Evolutionary conservation across 2,888 invertebrate species (phyloP).

Genomic region (Drosophila yooni): DNA sequence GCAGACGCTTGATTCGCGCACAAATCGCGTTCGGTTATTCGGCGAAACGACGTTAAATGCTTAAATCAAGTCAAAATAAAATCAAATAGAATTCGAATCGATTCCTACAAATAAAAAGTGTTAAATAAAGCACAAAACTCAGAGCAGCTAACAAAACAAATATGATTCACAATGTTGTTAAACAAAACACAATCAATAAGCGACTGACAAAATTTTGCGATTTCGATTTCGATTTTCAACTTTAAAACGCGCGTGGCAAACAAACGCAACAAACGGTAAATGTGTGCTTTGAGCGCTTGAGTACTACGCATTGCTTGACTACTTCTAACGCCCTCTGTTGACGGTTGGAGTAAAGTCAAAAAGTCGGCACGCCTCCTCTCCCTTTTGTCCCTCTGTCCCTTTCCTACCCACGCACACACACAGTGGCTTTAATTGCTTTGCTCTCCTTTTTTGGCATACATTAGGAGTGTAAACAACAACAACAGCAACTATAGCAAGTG

Average conservation of each 20-base stretch:
- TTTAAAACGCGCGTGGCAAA: slow-evolving; percentile 5
- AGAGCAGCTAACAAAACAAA: background rate
- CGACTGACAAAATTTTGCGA: background rate
- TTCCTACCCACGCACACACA: background rate
- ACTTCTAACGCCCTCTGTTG: slow-evolving; percentile 21
- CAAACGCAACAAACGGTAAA: slow-evolving; percentile 16
- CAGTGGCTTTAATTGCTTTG: slow-evolving; percentile 62
- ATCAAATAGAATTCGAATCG: background rate
- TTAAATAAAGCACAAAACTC: slow-evolving; percentile 7
- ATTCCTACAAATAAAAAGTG: background rate
- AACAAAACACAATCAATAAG: background rate
- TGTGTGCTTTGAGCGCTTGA: slow-evolving; percentile 18
- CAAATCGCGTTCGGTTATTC: slow-evolving; percentile 48
- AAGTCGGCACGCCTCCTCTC: background rate
- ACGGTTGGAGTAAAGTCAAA: slow-evolving; percentile 20
- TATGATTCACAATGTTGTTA: background rate
- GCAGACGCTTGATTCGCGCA: slow-evolving; percentile 65
- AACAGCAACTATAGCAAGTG: slow-evolving; percentile 38
- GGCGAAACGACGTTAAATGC: slow-evolving; percentile 30
- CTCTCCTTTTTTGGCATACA: slow-evolving; percentile 60
- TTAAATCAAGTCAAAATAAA: slow-evolving; percentile 2
- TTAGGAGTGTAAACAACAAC: slow-evolving; percentile 49
- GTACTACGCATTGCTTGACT: slow-evolving; percentile 18
- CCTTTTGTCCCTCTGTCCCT: background rate
- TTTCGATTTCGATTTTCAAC: background rate